Conservation (phyloP, 2,888 invertebrate genomes). For the Hypena proboscidalis region DNA sequence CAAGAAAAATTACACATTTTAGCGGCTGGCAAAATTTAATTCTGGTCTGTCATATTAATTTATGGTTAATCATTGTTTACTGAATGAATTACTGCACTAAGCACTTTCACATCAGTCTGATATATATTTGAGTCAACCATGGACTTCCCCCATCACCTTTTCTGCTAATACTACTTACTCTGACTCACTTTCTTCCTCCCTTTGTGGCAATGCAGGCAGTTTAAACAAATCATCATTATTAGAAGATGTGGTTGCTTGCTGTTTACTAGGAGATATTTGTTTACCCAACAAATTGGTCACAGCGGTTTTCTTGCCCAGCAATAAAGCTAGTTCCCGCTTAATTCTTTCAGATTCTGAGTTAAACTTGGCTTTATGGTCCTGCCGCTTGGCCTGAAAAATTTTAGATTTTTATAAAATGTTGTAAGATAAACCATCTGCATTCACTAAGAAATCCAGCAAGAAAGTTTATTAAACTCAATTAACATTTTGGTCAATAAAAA, state of each 20-base stretch:
- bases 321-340: conserved; percentile 89
- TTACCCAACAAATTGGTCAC: conserved; percentile 88
- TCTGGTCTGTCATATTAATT: too few species aligned
- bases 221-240: conserved; percentile 88
- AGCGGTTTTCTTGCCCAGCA: conserved; percentile 91
- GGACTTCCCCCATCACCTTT: too few species aligned
- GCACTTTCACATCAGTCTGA: too few species aligned
- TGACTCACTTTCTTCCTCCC: conserved; percentile 69
- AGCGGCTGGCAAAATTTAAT: too few species aligned
- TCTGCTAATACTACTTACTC: too few species aligned
- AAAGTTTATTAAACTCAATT: background rate
- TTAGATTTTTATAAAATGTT: too few species aligned
- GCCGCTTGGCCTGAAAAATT: conserved; percentile 90
- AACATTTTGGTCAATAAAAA: conserved; percentile 5
- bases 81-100: too few species aligned
- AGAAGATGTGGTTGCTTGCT: conserved; percentile 32
- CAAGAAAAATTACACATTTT: too few species aligned
- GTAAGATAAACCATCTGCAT: too few species aligned
- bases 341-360: conserved; percentile 89
- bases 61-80: too few species aligned
- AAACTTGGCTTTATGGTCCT: conserved; percentile 89
- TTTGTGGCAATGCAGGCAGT: conserved; percentile 82
- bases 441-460: too few species aligned
- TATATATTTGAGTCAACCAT: too few species aligned
- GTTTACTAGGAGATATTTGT: conserved; percentile 78